Conservation (phyloP, 2,888 invertebrate species). For the Eulithis testata region DNA sequence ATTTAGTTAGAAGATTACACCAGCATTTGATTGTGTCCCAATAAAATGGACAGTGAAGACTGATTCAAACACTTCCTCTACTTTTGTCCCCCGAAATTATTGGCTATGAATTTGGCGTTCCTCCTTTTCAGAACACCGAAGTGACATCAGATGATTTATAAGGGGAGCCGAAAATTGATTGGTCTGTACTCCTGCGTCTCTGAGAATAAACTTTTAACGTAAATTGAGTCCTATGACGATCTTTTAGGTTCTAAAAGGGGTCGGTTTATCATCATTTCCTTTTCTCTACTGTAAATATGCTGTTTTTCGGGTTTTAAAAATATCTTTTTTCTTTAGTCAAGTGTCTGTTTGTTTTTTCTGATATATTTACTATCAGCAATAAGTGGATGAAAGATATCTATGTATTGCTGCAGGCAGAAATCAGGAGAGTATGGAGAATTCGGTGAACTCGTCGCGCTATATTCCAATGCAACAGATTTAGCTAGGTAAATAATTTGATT, state of each 20-base stretch:
- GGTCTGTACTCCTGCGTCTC: conserved; percentile 43
- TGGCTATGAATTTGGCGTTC: conserved; percentile 57
- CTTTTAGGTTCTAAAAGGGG: background rate
- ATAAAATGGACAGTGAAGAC: conserved; percentile 40
- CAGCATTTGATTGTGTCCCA: conserved; percentile 7
- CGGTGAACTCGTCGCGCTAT: no score
- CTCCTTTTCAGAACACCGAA: conserved; percentile 49
- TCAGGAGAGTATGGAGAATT: no score
- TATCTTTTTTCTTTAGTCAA: no score
- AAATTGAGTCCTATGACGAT: background rate
- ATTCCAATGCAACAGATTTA: no score
- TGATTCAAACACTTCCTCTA: conserved; percentile 30
- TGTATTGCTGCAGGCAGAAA: no score
- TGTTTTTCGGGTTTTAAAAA: no score
- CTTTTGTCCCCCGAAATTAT: conserved; percentile 48
- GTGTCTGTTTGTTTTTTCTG: no score
- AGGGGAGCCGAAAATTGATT: conserved; percentile 74
- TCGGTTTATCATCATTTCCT: background rate
- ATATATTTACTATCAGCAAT: no score
- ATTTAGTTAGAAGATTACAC: no score
- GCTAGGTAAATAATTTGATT: no score
- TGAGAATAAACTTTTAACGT: conserved; percentile 31
- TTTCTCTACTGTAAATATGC: background rate
- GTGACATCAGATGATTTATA: conserved; percentile 77
- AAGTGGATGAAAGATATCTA: no score